A percentile compares a stretch with the other conserved stretches of the same genome.
phyloP scores from a whole-genome alignment of 2,888 invertebrate genomes.

The Helobdella robusta region DNA sequence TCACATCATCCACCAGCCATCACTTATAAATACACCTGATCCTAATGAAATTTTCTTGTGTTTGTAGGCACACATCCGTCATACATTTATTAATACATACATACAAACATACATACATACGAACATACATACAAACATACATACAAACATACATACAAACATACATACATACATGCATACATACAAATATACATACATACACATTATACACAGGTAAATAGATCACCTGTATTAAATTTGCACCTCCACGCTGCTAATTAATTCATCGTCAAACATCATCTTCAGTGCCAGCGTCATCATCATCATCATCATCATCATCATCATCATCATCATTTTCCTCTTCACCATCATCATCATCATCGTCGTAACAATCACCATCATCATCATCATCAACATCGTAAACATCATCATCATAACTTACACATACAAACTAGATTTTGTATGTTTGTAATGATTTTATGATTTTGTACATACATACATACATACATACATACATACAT shows the following conservation, averaged over 20 bases:
- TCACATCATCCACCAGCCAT: too few species aligned
- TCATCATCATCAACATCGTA: not conserved
- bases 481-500: slow-evolving; percentile 13
- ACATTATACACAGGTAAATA: not conserved
- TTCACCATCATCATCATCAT: not conserved
- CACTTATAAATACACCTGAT: too few species aligned
- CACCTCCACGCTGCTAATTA: not conserved
- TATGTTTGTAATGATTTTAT: not conserved
- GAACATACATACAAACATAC: slow-evolving; percentile 23
- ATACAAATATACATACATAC: not conserved
- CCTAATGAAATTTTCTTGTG: too few species aligned
- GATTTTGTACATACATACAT: not conserved
- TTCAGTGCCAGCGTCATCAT: not conserved
- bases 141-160: slow-evolving; percentile 20
- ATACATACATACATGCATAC: slow-evolving; percentile 5
- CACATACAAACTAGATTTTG: too few species aligned
- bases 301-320: not conserved
- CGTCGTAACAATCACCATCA: not conserved
- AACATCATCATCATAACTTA: too few species aligned
- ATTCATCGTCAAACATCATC: not conserved
- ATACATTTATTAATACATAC: too few species aligned
- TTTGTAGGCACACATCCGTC: too few species aligned
- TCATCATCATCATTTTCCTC: not conserved
- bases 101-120: too few species aligned
- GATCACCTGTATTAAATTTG: not conserved